These are phyloP conservation scores for Aleiodes leptofemur DNA, from an alignment of 2,888 invertebrate species.

Conservation along the genomic window DNA sequence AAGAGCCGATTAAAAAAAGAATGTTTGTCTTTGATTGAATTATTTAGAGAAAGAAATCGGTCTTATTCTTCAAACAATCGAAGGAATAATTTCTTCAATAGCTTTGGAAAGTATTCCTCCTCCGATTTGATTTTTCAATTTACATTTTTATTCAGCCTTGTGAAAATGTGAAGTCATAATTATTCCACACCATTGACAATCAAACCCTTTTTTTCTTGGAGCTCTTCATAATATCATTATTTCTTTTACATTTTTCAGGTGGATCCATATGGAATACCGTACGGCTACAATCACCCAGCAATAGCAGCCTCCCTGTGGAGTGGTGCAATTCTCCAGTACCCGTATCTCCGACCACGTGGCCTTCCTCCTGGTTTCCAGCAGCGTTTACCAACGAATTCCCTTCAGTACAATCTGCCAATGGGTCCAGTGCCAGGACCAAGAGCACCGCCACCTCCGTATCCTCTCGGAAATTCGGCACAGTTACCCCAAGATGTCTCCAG, in stretches of 20 bases:
- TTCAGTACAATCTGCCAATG: constrained; percentile 33
- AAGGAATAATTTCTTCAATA: no score
- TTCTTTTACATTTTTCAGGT: constrained; percentile 48
- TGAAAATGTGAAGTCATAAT: no score
- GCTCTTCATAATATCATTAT: background rate
- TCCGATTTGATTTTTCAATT: no score
- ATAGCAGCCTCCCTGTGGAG: constrained; percentile 58
- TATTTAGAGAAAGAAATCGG: no score
- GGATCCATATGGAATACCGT: constrained; percentile 53
- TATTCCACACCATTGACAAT: no score
- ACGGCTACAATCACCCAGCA: constrained; percentile 58
- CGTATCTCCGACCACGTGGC: constrained; percentile 48
- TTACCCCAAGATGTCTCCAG: background rate
- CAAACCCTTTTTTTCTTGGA: background rate
- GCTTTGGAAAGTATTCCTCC: no score
- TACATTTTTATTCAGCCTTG: no score
- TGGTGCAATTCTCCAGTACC: constrained; percentile 52
- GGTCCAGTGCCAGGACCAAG: background rate
- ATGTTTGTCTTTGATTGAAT: no score
- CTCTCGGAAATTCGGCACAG: background rate
- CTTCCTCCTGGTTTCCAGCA: constrained; percentile 23
- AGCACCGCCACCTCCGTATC: constrained; percentile 8
- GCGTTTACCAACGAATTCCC: background rate
- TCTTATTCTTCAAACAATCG: no score
- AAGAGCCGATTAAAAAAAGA: no score